Evolutionary conservation across 1,140 invertebrate species (phyloP), one percentile per base, ranked within the genome.

Genomic region (Zaprionus gabonicus): DNA sequence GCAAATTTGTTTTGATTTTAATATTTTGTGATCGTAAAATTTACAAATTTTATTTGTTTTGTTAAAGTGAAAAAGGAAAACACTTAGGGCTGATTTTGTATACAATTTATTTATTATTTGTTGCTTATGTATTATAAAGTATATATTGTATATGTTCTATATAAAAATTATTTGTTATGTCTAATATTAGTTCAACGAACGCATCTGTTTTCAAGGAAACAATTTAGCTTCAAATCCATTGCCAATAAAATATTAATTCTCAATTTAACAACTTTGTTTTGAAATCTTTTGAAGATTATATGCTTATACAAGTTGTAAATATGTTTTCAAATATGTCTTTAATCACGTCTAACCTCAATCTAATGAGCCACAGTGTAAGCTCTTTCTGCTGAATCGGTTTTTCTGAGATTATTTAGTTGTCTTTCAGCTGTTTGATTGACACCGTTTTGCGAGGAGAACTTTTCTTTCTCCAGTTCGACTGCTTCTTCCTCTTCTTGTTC

Each of bases 11-110:
- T 51, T 31, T 56, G 10, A 3, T 56, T 56, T 56, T 56, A 3
- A 56, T 28, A 27, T 25, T 56, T n/a, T 9, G 27, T 2, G 53
- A n/a, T 56, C 5, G 13, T 56, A n/a, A 56, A 56, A 28, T 31
- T 31, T 56, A n/a, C 23, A 25, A 55, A 15, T 56, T 46, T 46
- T n/a, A 31, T 56, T 56, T 28, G 25, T 28, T 56, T 46, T 46
- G 1, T 15, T 3, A 46, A 46, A 9, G 17, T 17, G 17, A 9
- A 9, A 17, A 10, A 20, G 9, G 7, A 46, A 38, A 38, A 13
- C 13, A 38, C 12, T 38, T 38, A 4, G 13, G 36, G 36, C 1
- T 38, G 13, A 38, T 38, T 15, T 17, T 17, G n/a, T 46, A 15
- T 17, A 38, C 36, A 38, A 38, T 13, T 5, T 34, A 23, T 23